A percentile compares a stretch with the other conserved stretches of the same genome.
Evolutionary conservation across 2,888 invertebrate genomes (phyloP).

Genomic region (Nemotelus nigrinus): DNA sequence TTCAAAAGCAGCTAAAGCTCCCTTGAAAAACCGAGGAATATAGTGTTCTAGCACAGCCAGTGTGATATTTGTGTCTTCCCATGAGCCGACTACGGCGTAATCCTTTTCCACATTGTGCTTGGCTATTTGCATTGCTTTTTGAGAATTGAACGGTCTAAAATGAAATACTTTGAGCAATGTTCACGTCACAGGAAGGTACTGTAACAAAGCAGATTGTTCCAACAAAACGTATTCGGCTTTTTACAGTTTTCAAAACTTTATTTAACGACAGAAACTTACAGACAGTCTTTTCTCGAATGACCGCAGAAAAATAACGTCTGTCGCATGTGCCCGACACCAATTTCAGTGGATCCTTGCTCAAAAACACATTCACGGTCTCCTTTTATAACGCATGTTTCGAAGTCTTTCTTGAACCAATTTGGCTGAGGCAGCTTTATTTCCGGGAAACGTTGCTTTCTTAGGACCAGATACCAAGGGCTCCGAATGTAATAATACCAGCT

Average conservation of each 20-base stretch:
- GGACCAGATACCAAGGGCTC: conserved; percentile 88
- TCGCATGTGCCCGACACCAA: conserved; percentile 82
- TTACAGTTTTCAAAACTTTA: background rate
- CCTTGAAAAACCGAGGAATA: conserved; percentile 83
- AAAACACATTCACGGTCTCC: conserved; percentile 85
- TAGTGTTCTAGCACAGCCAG: conserved; percentile 84
- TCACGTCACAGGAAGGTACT: background rate
- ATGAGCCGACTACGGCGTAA: conserved; percentile 87
- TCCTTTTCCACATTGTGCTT: conserved; percentile 85
- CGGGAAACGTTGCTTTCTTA: conserved; percentile 83
- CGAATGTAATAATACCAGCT: conserved; percentile 89
- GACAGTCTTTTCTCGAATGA: conserved; percentile 78
- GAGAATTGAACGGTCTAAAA: conserved; percentile 83
- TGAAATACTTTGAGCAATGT: background rate
- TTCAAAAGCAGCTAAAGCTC: conserved; percentile 78
- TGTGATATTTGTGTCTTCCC: conserved; percentile 88
- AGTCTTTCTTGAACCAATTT: conserved; percentile 70
- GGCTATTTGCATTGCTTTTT: conserved; percentile 81
- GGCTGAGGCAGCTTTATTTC: conserved; percentile 81
- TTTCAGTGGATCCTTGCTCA: conserved; percentile 79
- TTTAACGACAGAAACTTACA: conserved; percentile 67
- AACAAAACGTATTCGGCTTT: background rate
- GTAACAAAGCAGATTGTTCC: background rate
- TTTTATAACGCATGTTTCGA: conserved; percentile 82
- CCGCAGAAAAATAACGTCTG: conserved; percentile 91